Base-by-base conservation (phyloP, 2,113 vertebrate genomes). In the Uria aalge region DNA sequence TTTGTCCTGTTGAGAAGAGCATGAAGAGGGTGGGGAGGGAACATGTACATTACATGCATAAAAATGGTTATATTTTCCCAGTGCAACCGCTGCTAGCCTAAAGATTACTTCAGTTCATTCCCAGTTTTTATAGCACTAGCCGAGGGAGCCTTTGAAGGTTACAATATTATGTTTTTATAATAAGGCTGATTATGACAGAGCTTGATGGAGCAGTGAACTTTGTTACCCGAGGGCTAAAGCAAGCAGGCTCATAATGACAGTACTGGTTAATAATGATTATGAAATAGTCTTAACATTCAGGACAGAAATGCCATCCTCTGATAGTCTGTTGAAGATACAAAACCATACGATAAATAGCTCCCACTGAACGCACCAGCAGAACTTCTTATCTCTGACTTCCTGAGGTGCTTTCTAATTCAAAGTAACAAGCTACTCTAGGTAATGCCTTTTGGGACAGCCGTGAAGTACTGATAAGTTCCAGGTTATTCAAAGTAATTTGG, bases 101-200 rank as follows among this genome's bases (percentile, higher is more conserved):
- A 96, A 97, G 97, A 97, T 94, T 74, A 87, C 87, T 93, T 94
- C 55, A 84, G 40, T 36, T 69, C 56, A 43, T 60, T 95, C 73
- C 76, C 95, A 86, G 68, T 81, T 97, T 97, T 98, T 79, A 94
- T 43, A 96, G 77, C 63, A 60, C 50, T 84, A 94, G 94, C 79
- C 88, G 77, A 95, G 94, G 89, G 96, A 97, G 76, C 62, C 94
- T 98, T 97, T 95, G 96, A 97, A 97, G 83, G 97, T 97, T 94
- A 75, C 77, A 94, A 53, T 94, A 91, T 94, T 96, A 97, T 96
- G 87, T 88, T 97, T 97, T 96, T 88, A 85, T 94, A 98, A 98
- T 85, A 96, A 81, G 69, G 88, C 81, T 97, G 91, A 94, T 93
- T 93, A 96, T 97, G 94, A 81, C 72, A 88, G 47, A 94, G 69